phyloP scores from a whole-genome alignment of 2,113 vertebrate species.

The Sander vitreus region DNA sequence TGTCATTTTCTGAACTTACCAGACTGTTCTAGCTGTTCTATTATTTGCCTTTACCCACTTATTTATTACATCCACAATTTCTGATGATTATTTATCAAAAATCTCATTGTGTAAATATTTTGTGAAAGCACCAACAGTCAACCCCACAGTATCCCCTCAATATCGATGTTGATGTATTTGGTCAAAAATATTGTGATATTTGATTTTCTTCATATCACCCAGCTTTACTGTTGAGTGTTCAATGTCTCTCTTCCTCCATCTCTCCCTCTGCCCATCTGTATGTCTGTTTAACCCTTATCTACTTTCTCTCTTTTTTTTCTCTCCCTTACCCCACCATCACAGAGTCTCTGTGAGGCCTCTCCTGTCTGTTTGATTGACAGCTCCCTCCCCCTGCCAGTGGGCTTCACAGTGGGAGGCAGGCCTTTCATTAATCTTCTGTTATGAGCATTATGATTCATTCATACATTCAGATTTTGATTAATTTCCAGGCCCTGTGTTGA shows the following conservation, averaged over 20 bases:
- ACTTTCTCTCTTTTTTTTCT: slow-evolving; percentile 2
- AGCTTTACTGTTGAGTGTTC: neutral
- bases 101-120: too few species aligned
- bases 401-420: slow-evolving; percentile 54
- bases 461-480: slow-evolving; percentile 60
- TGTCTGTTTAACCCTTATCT: slow-evolving; percentile 28
- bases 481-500: slow-evolving; percentile 18
- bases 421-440: slow-evolving; percentile 62
- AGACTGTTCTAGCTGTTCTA: too few species aligned
- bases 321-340: slow-evolving; percentile 32
- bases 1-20: too few species aligned
- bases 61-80: too few species aligned
- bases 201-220: too few species aligned
- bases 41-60: too few species aligned
- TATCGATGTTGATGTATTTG: too few species aligned
- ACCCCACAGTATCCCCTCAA: too few species aligned
- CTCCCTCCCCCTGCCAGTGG: slow-evolving; percentile 58
- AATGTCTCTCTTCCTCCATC: neutral
- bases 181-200: too few species aligned
- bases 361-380: slow-evolving; percentile 65
- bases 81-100: too few species aligned
- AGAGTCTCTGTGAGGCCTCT: slow-evolving; percentile 32
- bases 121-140: too few species aligned
- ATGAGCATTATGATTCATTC: slow-evolving; percentile 58
- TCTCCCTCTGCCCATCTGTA: slow-evolving; percentile 7